Percentiles rank a stretch among this genome's conserved stretches.
phyloP scores from a whole-genome alignment of 2,113 vertebrate genomes.

The Diphyllodes magnificus region DNA sequence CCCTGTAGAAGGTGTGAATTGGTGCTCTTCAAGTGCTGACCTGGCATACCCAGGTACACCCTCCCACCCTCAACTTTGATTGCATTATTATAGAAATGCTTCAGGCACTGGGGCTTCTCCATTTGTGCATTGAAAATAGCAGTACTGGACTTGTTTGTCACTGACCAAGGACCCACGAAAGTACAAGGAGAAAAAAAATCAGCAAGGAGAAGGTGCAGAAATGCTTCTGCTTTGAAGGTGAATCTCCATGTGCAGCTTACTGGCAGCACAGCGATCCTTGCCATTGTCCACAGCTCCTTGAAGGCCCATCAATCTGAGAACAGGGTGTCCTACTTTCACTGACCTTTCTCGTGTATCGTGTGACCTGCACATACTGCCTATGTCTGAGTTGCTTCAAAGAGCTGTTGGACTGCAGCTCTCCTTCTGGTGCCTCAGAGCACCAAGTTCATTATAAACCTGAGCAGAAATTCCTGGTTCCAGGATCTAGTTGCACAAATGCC shows the following conservation, averaged over 20 bases:
- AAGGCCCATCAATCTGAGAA: conserved; percentile 19
- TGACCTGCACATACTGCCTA: not conserved
- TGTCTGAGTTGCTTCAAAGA: conserved; percentile 5
- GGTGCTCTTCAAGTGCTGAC: not conserved
- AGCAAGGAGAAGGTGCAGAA: not conserved
- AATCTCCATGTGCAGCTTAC: not conserved
- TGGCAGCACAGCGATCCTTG: not conserved
- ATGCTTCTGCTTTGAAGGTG: not conserved
- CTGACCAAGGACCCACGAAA: not conserved
- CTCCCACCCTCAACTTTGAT: not conserved
- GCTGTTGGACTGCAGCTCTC: not conserved
- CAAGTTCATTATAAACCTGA: conserved; percentile 9
- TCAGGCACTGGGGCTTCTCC: not conserved
- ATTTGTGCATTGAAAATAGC: not conserved
- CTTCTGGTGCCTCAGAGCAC: not conserved
- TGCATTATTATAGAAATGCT: not conserved
- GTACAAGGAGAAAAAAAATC: not conserved
- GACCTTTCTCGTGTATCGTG: not conserved
- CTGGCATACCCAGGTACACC: not conserved
- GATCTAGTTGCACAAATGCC: not conserved
- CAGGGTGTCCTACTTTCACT: not conserved
- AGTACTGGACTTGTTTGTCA: not conserved
- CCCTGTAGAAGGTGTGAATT: not conserved
- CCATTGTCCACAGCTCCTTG: not conserved
- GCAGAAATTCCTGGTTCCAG: not conserved